Base-by-base conservation (phyloP, 2,113 vertebrate species). In the Sturnira hondurensis region DNA sequence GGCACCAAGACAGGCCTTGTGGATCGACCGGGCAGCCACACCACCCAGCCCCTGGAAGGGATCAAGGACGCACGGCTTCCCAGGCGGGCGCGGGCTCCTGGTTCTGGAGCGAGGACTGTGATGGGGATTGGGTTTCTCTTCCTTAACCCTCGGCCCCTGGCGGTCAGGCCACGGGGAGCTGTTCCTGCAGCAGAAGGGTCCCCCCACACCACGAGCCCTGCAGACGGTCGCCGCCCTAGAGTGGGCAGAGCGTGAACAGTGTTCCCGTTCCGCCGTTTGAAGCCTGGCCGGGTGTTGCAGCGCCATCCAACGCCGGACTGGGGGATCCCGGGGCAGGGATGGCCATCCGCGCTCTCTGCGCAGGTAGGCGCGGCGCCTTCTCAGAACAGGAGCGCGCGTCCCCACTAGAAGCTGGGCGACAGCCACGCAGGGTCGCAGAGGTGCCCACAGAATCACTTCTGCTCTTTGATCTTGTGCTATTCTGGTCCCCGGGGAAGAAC, bases 401-500 rank as follows among this genome's bases (percentile, higher is more conserved):
- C 71, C 67, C 56, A 22, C 77, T 45, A 70, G 80, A 81, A 82
- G 17, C 54, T 28, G 5, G 41, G n/a, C 80, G 63, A 74, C 58
- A 82, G 47, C 13, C 14, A 47, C 31, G 43, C 38, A 71, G 50
- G 63, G 76, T 58, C 54, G 67, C 22, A 81, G 70, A 83, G 28
- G 43, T 12, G 85, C n/a, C 70, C 83, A 9, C 43, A 14, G 33
- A 36, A 63, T 31, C 65, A 50, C 20, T 26, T 65, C 63, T 41
- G 22, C n/a, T 94, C 33, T 94, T 89, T 70, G 22, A 70, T 91
- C 71, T 87, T 94, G 56, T 78, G 65, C 33, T 93, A 16, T 77
- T 93, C 52, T 91, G 67, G 43, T 76, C 54, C 58, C 11, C 38
- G 22, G 73, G n/a, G 24, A 41, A 50, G 36, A 73, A 82, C 52